These are phyloP conservation scores for Glyphotaelius pellucidus DNA, from an alignment of 2,888 invertebrate genomes.

Conservation along the genomic window DNA sequence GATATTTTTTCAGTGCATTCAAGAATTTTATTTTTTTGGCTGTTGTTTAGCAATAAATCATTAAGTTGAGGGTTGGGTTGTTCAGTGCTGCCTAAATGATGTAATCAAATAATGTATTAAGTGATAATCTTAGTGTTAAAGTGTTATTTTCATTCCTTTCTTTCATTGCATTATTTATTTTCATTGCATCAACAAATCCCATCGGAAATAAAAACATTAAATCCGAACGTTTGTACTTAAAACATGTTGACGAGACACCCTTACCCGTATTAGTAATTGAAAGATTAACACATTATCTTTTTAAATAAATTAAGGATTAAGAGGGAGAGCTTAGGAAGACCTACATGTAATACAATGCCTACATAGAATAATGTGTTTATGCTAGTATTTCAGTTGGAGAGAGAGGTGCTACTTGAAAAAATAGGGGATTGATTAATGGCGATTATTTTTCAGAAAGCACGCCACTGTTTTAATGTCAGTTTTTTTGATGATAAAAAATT, in stretches of 20 bases:
- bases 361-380: constrained; percentile 32
- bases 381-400: not conserved
- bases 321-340: constrained; percentile 17
- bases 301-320: constrained; percentile 3
- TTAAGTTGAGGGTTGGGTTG: too few relatives aligned
- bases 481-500: not conserved
- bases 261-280: not conserved
- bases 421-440: constrained; percentile 1
- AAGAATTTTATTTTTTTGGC: too few relatives aligned
- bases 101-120: too few relatives aligned
- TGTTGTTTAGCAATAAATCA: too few relatives aligned
- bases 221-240: not conserved
- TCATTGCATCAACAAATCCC: not conserved
- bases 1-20: too few relatives aligned
- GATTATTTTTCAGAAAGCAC: constrained; percentile 3
- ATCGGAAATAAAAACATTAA: not conserved
- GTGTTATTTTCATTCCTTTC: not conserved
- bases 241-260: constrained; percentile 7
- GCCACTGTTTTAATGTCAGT: not conserved
- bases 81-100: too few relatives aligned
- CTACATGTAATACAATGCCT: not conserved
- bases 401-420: constrained; percentile 20
- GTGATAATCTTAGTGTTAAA: too few relatives aligned
- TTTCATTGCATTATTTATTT: not conserved
- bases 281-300: constrained; percentile 19